Evolutionary conservation across 2,888 invertebrate genomes (phyloP), one percentile per base, ranked within the genome.

Genomic region (Calliphora vomitoria): DNA sequence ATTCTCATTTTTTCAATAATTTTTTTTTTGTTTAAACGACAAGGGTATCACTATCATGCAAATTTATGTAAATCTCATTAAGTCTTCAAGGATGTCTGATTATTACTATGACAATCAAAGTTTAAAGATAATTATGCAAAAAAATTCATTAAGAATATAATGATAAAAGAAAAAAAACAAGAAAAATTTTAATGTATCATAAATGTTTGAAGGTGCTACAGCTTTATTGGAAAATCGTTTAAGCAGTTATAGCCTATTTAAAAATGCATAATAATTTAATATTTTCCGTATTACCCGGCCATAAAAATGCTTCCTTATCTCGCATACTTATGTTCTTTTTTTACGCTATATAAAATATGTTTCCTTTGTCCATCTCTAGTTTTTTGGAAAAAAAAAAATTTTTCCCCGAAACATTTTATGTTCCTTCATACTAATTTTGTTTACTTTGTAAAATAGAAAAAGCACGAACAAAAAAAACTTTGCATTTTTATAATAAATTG

Each of bases 401-500:
- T 69, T 50, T 20, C 58, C n/a, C n/a, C 11, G n/a, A 15, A 15
- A 25, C 3, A 60, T 6, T 31, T 41, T 55, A 8, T 18, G 0
- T 66, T 44, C 11, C 18, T 41, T 58, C 13, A 25, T 66, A n/a
- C 6, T 55, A 25, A 41, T 18, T 68, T 74, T 79, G 15, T 78
- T 58, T 38, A 41, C 25, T 41, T 79, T 35, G 13, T 35, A 18
- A 74, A 50, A 3, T 6, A 71, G 31, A 74, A 60, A n/a, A 44
- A n/a, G 41, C 64, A 58, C 2, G 25, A 66, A 38, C n/a, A 53
- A 44, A 71, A 68, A 18, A 76, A 62, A n/a, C 5, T 74, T 74
- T 25, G 4, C 58, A 38, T 84, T 84, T 78, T 84, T 78, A 38
- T 71, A 72, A 79, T 50, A 84, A 74, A 83, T 76, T 76, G n/a